Percentiles rank a stretch among this genome's conserved stretches.
phyloP scores from a whole-genome alignment of 2,888 invertebrate species.

The Orthonevra nobilis region DNA sequence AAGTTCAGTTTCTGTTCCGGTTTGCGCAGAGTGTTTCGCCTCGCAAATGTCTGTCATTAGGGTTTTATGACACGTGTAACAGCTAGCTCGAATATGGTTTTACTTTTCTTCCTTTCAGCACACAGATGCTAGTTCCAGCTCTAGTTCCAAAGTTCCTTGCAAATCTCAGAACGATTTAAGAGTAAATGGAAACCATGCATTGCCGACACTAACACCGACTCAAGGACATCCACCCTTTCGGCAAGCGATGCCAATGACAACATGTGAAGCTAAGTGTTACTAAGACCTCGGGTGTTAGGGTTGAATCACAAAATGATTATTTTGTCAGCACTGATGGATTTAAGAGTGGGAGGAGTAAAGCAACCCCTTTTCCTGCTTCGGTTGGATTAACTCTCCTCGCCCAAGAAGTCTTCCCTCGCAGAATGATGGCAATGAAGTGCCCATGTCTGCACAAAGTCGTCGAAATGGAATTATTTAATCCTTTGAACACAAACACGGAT shows the following conservation, averaged over 20 bases:
- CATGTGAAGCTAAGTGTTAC: slow-evolving; percentile 68
- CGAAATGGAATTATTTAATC: slow-evolving; percentile 68
- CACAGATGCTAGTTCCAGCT: slow-evolving; percentile 58
- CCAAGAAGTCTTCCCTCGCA: slow-evolving; percentile 3
- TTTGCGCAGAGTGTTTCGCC: slow-evolving; percentile 42
- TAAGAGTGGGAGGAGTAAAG: slow-evolving; percentile 16
- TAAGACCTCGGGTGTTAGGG: slow-evolving; percentile 45
- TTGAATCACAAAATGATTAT: slow-evolving; percentile 69
- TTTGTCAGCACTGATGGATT: slow-evolving; percentile 68
- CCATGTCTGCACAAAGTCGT: slow-evolving; percentile 65
- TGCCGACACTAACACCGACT: not conserved
- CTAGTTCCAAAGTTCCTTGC: slow-evolving; percentile 4
- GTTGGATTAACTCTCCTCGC: slow-evolving; percentile 51
- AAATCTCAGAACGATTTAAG: slow-evolving; percentile 66
- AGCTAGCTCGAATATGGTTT: slow-evolving; percentile 46
- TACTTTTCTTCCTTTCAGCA: slow-evolving; percentile 8
- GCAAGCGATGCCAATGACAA: slow-evolving; percentile 43
- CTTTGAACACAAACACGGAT: slow-evolving; percentile 63
- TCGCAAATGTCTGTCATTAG: slow-evolving; percentile 58
- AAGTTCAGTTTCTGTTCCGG: slow-evolving; percentile 67
- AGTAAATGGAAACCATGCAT: slow-evolving; percentile 55
- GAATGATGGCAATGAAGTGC: not conserved
- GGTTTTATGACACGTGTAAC: slow-evolving; percentile 69
- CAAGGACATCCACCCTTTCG: slow-evolving; percentile 52
- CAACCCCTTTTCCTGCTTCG: slow-evolving; percentile 44